Conservation (phyloP, 2,797 vertebrate species). For the Aratinga solstitialis region DNA sequence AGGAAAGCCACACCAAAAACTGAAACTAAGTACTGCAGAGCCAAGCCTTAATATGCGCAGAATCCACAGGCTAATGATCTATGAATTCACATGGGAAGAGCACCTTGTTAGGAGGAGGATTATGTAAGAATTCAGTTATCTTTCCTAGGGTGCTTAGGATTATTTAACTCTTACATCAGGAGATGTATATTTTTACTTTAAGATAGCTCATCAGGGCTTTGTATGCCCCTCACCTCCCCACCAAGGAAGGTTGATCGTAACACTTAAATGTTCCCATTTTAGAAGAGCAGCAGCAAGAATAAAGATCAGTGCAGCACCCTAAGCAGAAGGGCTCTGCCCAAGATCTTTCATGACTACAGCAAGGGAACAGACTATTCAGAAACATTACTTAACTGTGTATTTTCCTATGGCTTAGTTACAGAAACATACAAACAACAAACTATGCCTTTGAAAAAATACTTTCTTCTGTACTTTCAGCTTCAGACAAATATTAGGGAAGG, state of each 20-base stretch:
- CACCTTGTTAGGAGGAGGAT: not conserved
- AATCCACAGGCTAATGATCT: not conserved
- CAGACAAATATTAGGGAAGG: not conserved
- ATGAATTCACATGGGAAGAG: not conserved
- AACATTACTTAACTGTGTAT: accelerated
- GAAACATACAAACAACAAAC: not conserved
- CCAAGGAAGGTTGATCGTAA: accelerated
- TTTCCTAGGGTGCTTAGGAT: not conserved
- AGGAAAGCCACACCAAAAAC: not conserved
- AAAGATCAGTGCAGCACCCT: not conserved
- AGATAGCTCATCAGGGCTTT: not conserved
- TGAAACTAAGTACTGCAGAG: not conserved
- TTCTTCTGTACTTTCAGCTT: not conserved
- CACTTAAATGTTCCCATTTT: not conserved
- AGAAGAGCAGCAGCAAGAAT: not conserved
- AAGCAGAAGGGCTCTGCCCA: not conserved
- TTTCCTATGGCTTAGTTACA: not conserved
- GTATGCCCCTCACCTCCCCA: accelerated
- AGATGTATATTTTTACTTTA: not conserved
- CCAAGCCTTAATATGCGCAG: not conserved
- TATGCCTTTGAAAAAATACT: not conserved
- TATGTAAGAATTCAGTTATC: not conserved
- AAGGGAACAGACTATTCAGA: not conserved
- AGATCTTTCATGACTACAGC: not conserved
- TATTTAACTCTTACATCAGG: not conserved